A percentile compares a stretch with the other conserved stretches of the same genome.
These are phyloP conservation scores for Prionailurus bengalensis DNA, from an alignment of 2,113 vertebrate genomes.

Conservation along the genomic window DNA sequence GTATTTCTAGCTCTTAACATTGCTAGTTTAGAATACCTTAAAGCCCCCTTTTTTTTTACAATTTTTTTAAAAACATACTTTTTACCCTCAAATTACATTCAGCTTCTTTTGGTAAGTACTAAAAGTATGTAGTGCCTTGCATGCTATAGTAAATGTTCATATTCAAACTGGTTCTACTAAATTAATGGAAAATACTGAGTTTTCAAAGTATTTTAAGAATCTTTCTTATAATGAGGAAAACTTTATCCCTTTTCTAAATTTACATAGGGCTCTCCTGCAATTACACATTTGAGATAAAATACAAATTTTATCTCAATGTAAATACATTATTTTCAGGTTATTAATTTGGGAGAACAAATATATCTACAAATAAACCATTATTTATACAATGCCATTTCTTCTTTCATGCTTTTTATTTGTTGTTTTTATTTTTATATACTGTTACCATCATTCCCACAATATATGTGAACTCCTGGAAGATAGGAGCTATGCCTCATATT, in stretches of 20 bases:
- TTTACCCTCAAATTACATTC: not conserved
- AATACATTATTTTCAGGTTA: not conserved
- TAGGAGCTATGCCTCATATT: not conserved
- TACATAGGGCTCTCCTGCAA: not conserved
- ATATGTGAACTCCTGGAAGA: not conserved
- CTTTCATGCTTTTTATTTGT: not conserved
- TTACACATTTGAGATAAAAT: not conserved
- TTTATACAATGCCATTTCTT: not conserved
- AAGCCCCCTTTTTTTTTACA: not conserved
- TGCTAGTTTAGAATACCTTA: not conserved
- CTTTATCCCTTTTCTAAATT: not conserved
- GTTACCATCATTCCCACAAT: not conserved
- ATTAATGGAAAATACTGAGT: conserved; percentile 15
- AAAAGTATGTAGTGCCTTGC: not conserved
- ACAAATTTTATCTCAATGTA: not conserved
- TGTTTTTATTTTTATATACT: not conserved
- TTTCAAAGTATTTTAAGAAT: not conserved
- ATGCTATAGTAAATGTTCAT: not conserved
- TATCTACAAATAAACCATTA: not conserved
- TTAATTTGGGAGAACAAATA: not conserved
- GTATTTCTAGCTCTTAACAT: conserved; percentile 6
- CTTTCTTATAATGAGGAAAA: not conserved
- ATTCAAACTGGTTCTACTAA: not conserved
- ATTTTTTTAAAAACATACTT: not conserved
- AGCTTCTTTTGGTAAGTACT: not conserved